These are phyloP conservation scores for Onthophagus sagittarius DNA, from an alignment of 2,888 invertebrate genomes.

Conservation along the genomic window DNA sequence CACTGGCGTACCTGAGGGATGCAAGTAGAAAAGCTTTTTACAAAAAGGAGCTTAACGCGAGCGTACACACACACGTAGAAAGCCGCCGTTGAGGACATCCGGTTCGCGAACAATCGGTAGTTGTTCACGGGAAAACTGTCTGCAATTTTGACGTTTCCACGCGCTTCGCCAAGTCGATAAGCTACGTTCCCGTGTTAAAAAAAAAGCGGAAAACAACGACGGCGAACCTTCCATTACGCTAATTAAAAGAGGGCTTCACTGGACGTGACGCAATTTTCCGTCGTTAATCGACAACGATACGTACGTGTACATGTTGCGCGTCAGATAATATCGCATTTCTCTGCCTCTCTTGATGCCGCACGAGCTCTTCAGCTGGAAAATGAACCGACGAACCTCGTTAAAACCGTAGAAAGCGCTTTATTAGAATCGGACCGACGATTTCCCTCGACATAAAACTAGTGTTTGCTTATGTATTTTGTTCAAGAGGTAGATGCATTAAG, in stretches of 20 bases:
- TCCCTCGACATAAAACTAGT: background rate
- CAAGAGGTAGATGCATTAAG: background rate
- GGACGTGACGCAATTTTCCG: background rate
- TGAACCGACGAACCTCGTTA: background rate
- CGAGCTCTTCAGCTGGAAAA: background rate
- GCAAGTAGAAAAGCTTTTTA: background rate
- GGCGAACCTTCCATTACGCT: slow-evolving; percentile 3
- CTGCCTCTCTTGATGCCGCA: background rate
- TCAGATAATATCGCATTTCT: background rate
- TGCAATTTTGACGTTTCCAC: slow-evolving; percentile 1
- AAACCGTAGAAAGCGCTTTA: background rate
- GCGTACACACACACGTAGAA: background rate
- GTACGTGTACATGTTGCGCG: background rate
- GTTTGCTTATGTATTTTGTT: background rate
- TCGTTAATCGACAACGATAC: background rate
- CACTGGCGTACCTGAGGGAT: background rate
- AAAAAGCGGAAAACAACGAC: background rate
- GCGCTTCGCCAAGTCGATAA: background rate
- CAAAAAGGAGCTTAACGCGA: background rate
- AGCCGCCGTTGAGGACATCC: slow-evolving; percentile 3
- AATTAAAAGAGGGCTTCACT: slow-evolving; percentile 7
- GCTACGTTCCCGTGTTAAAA: background rate
- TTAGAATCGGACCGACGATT: background rate
- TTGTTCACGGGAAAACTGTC: slow-evolving; percentile 5
- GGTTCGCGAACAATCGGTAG: background rate